Base-by-base conservation (phyloP, 2,888 invertebrate species). In the Metellina segmentata region DNA sequence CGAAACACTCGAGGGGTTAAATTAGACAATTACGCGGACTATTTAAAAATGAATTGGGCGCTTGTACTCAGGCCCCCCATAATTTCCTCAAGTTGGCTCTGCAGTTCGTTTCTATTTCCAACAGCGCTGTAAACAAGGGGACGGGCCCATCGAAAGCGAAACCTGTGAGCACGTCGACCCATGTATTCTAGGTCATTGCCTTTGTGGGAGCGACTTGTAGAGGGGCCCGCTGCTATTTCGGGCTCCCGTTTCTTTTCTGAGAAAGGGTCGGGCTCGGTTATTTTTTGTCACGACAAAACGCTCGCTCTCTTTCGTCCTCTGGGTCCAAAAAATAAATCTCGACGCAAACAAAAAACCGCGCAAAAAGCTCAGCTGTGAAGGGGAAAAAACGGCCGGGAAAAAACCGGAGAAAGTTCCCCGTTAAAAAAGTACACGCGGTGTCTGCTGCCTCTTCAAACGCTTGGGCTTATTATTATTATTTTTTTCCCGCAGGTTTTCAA, bases 171-270 rank as follows among this genome's bases (percentile, higher is more conserved):
- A 75, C 85, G 75, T 86, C 85, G 81, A 91, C 91, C 91, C 78
- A 70, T 82, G 78, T n/a, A 82, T 83, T 78, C 71, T 78, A 91
- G 91, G 91, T 91, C 91, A 91, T 91, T 91, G 91, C 91, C 91
- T 91, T 87, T 87, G 87, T 82, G 78, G 91, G 91, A 87, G 81
- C 81, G 78, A 16, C 51, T 13, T 7, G 16, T 79, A 52, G 34
- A 77, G 70, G 78, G 48, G 85, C 71, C 48, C 69, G 34, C 53
- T 75, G 61, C 86, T 91, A 87, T 91, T 91, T 87, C 48, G 72
- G 82, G 78, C 61, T 49, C 51, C 61, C 51, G 49, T 83, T 86
- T 91, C 87, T 91, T 91, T 77, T 82, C 53, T 71, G 87, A 61
- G 53, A 49, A 82, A 82, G 91, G 87, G 82, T 74, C 75, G 86